Conservation (phyloP, 2,113 vertebrate species). For the Bos javanicus region DNA sequence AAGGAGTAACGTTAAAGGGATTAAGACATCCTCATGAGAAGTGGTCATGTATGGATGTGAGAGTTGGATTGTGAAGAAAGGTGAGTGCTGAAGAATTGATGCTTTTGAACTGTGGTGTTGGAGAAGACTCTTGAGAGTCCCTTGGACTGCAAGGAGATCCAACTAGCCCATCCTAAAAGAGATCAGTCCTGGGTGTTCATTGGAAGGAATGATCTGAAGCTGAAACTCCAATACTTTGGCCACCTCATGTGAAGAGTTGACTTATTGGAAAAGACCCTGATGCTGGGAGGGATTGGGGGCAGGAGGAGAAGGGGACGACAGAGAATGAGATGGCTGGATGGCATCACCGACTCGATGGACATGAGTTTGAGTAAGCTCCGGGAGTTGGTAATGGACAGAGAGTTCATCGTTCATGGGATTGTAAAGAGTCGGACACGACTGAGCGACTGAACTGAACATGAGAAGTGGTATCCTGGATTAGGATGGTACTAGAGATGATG, state of each 20-base stretch:
- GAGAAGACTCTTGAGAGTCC: background rate
- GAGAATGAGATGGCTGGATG: background rate
- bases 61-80: background rate
- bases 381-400: background rate
- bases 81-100: accelerated
- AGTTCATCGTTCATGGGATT: background rate
- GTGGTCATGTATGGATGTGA: background rate
- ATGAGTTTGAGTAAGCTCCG: accelerated
- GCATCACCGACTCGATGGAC: accelerated
- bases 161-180: background rate
- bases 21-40: background rate
- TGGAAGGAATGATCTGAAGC: too few relatives aligned
- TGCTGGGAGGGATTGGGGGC: too few relatives aligned
- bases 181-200: too few relatives aligned
- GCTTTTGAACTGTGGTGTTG: background rate
- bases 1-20: background rate
- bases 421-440: background rate
- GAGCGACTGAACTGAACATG: background rate
- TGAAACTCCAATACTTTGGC: too few relatives aligned
- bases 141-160: background rate
- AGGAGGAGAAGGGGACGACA: background rate
- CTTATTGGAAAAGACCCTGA: too few relatives aligned
- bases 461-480: background rate
- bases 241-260: accelerated
- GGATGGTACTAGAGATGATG: background rate